These are phyloP conservation scores for Odontamblyopus lacepedii DNA, from an alignment of 2,797 vertebrate species.

Conservation along the genomic window DNA sequence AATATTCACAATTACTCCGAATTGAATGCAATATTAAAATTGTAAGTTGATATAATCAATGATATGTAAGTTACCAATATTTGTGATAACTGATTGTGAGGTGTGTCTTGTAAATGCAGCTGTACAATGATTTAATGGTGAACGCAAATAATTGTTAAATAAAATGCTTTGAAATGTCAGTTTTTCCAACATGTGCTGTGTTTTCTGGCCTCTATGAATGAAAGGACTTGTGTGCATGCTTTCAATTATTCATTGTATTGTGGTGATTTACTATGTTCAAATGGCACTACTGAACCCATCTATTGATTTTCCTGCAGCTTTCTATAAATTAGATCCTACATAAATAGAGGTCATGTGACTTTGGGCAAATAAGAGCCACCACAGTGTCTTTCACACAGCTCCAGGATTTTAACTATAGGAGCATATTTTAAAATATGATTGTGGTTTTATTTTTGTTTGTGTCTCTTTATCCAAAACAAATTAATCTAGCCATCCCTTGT, in stretches of 20 bases:
- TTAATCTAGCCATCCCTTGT: background rate
- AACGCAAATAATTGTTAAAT: background rate
- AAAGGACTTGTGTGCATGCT: background rate
- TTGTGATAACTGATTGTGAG: no score
- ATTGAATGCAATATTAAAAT: background rate
- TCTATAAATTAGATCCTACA: constrained; percentile 29
- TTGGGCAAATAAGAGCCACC: constrained; percentile 19
- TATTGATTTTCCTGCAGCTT: constrained; percentile 41
- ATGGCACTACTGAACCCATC: constrained; percentile 32
- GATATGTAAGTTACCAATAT: no score
- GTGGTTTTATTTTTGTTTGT: background rate
- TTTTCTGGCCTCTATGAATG: background rate
- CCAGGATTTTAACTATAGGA: background rate
- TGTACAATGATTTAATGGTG: background rate
- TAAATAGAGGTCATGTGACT: constrained; percentile 19
- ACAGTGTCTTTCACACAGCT: background rate
- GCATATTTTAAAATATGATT: background rate
- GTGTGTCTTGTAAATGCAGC: no score
- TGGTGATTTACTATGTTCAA: constrained; percentile 31
- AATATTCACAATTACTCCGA: no score
- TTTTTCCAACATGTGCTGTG: background rate
- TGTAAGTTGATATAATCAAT: background rate
- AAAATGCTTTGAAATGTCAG: no score
- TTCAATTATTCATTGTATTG: background rate
- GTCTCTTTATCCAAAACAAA: background rate